phyloP scores from a whole-genome alignment of 2,888 invertebrate species.

The Branchipolynoe longqiensis region DNA sequence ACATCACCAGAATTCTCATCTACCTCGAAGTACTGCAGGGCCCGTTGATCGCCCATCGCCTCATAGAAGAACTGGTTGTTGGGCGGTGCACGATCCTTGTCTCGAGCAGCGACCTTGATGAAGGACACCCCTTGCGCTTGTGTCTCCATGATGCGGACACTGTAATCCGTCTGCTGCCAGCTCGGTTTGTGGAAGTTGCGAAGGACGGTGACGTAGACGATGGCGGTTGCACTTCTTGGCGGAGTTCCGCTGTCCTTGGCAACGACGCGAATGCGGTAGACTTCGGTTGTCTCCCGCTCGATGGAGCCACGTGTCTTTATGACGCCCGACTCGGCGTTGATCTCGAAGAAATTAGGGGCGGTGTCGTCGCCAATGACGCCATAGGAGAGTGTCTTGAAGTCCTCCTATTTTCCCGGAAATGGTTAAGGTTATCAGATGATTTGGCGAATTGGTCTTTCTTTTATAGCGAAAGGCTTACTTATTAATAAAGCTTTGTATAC shows the following conservation, averaged over 20 bases:
- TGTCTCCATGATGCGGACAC: slow-evolving; percentile 63
- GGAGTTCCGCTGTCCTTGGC: slow-evolving; percentile 75
- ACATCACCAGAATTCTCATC: slow-evolving; percentile 71
- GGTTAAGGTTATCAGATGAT: no score
- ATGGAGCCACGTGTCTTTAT: slow-evolving; percentile 67
- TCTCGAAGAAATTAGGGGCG: slow-evolving; percentile 72
- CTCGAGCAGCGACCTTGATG: slow-evolving; percentile 61
- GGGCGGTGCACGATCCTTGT: slow-evolving; percentile 65
- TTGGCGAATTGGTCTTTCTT: no score
- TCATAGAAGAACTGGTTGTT: slow-evolving; percentile 74
- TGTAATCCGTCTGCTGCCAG: slow-evolving; percentile 63
- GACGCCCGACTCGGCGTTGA: slow-evolving; percentile 67
- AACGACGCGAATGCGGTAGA: slow-evolving; percentile 75
- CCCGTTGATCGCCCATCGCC: slow-evolving; percentile 69
- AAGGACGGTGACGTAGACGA: slow-evolving; percentile 70
- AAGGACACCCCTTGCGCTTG: slow-evolving; percentile 64
- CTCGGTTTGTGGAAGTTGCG: slow-evolving; percentile 74
- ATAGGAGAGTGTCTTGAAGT: slow-evolving; percentile 66
- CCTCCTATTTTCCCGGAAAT: no score
- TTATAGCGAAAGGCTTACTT: no score
- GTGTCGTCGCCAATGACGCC: slow-evolving; percentile 73
- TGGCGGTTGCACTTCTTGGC: slow-evolving; percentile 67
- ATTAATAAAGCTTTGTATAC: no score
- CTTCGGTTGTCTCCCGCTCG: slow-evolving; percentile 67
- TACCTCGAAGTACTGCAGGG: slow-evolving; percentile 72